phyloP scores from a whole-genome alignment of 2,113 vertebrate genomes.

The Sapayoa aenigma region DNA sequence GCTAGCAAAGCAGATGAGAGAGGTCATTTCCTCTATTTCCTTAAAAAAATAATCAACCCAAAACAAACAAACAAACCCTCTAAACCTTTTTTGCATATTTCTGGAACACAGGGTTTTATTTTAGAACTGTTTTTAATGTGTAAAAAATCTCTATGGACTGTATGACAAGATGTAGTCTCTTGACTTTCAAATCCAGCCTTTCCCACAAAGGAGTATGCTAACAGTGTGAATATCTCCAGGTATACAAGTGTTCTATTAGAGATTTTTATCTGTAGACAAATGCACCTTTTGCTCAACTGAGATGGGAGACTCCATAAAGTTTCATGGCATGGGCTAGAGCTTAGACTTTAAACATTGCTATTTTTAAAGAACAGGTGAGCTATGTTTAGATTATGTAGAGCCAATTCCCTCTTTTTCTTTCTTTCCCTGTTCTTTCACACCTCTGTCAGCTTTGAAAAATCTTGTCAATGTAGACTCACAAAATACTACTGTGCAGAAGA shows the following conservation, averaged over 20 bases:
- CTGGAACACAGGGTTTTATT: neutral
- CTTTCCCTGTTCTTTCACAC: neutral
- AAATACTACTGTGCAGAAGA: neutral
- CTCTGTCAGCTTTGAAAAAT: neutral
- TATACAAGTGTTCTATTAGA: neutral
- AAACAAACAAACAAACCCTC: neutral
- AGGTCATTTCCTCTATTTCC: fast-evolving
- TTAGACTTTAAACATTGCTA: neutral
- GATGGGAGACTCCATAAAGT: neutral
- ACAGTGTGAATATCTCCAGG: neutral
- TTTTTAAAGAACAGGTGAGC: neutral
- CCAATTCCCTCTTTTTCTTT: neutral
- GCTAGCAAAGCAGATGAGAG: neutral
- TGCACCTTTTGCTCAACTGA: neutral
- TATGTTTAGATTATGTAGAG: neutral
- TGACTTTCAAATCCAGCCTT: neutral
- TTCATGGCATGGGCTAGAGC: neutral
- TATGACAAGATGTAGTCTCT: neutral
- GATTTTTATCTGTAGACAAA: neutral
- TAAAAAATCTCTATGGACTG: neutral
- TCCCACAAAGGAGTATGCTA: neutral
- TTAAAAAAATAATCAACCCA: neutral
- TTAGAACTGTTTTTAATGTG: neutral
- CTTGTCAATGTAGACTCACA: neutral
- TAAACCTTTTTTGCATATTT: neutral